phyloP scores from a whole-genome alignment of 2,888 invertebrate genomes.

The Arctia plantaginis region DNA sequence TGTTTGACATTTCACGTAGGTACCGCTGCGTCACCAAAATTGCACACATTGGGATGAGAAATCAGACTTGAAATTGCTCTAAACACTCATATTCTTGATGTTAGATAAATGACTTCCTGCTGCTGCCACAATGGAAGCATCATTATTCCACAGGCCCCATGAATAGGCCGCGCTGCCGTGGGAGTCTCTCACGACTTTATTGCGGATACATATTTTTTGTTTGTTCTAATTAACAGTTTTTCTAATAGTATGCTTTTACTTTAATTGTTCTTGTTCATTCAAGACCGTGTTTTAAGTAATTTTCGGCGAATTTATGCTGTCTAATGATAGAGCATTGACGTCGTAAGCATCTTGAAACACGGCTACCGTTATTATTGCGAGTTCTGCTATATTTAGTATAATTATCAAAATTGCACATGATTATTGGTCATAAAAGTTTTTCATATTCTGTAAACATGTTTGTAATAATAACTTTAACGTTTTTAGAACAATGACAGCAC shows the following conservation, averaged over 20 bases:
- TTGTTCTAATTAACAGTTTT: conserved; percentile 85
- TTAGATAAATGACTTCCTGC: conserved; percentile 87
- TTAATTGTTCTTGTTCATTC: conserved; percentile 75
- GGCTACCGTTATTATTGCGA: conserved; percentile 12
- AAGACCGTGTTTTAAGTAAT: conserved; percentile 51
- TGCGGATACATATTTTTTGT: conserved; percentile 85
- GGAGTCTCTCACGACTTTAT: conserved; percentile 84
- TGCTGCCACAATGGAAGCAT: conserved; percentile 82
- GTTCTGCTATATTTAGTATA: conserved; percentile 17
- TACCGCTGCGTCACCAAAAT: conserved; percentile 70
- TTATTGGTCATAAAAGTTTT: conserved; percentile 15
- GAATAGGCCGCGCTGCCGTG: conserved; percentile 80
- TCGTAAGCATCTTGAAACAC: conserved; percentile 9
- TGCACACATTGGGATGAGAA: conserved; percentile 83
- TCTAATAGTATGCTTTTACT: conserved; percentile 83
- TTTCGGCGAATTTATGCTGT: conserved; percentile 35
- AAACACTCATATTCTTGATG: conserved; percentile 86
- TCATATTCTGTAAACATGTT: neutral
- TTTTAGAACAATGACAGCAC: neutral
- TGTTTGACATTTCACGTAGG: conserved; percentile 57
- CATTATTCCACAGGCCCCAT: conserved; percentile 78
- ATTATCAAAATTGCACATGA: conserved; percentile 38
- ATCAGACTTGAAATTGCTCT: conserved; percentile 84
- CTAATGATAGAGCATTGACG: conserved; percentile 20
- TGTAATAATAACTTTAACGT: conserved; percentile 1